Evolutionary conservation across 2,888 invertebrate species (phyloP).

Genomic region (Villa cingulata): DNA sequence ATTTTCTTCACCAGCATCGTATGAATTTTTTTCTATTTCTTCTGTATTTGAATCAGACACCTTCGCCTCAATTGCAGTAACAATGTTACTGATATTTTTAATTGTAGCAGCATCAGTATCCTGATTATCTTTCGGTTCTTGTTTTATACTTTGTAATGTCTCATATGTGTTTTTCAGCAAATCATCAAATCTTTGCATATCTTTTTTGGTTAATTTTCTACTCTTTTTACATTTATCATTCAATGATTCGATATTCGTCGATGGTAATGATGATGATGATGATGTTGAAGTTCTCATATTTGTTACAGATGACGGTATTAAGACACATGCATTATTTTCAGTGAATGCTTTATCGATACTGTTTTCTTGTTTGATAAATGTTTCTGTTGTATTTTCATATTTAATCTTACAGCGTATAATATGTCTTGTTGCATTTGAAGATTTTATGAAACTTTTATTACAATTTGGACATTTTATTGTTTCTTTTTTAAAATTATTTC

Average conservation of each 20-base stretch:
- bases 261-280: not conserved
- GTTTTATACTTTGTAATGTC: slow-evolving; percentile 28
- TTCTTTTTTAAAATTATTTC: slow-evolving; percentile 29
- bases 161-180: slow-evolving; percentile 29
- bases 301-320: not conserved
- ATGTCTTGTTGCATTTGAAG: slow-evolving; percentile 11
- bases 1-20: not conserved
- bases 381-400: not conserved
- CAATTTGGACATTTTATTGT: slow-evolving; percentile 30
- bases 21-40: not conserved
- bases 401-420: slow-evolving; percentile 9
- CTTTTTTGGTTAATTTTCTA: not conserved
- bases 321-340: not conserved
- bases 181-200: slow-evolving; percentile 28
- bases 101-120: not conserved
- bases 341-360: not conserved
- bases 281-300: not conserved
- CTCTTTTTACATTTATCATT: not conserved
- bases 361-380: not conserved
- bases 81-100: not conserved
- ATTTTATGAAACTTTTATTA: slow-evolving; percentile 17
- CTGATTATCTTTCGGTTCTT: slow-evolving; percentile 27
- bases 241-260: not conserved
- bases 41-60: not conserved
- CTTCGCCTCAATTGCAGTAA: not conserved